Base-by-base conservation (phyloP, 2,888 invertebrate species). In the Brenthis hecate region DNA sequence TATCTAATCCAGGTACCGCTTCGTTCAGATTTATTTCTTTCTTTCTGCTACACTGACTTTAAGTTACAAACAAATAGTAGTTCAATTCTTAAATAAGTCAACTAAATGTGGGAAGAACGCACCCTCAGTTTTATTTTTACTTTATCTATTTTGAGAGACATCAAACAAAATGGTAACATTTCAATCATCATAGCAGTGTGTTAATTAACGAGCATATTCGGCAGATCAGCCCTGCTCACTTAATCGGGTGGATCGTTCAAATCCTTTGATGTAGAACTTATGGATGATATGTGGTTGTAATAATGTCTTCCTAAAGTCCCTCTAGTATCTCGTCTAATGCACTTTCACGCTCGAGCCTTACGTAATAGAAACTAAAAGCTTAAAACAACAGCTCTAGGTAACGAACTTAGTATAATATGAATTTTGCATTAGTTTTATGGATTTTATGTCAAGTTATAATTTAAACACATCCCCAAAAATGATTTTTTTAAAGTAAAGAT, bases 1-100 rank as follows among this genome's bases (percentile, higher is more conserved):
- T 85, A 83, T 86, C 85, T 85, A 85, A 86, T 85, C 85, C 85
- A 85, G 82, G 81, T 86, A 85, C 84, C 85, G 36, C 5, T 28
- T 28, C 14, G 1, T 32, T 56, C 76, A 81, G 58, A 83, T 86
- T 85, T 85, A 85, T 80, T 80, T 80, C 78, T 80, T 78, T 74
- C 72, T 80, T 82, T 81, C 80, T 80, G 77, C 73, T 80, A 73
- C 67, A 70, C 75, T 72, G 65, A 70, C 70, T 66, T 71, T 64
- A 56, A 55, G 23, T 50, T 61, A 62, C 50, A 71, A 68, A 71
- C 28, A 47, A 63, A 58, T 58, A 54, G 28, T n/a, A 47, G 14
- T 58, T 66, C 43, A 60, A 60, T 56, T 62, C 48, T 47, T 54
- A 47, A 65, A 65, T 70, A 68, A 55, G 36, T 54, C 63, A 28